phyloP scores from a whole-genome alignment of 30 jellyfish, hydroid and myxozoan genomes.

The Pseudorhiza aurosa region DNA sequence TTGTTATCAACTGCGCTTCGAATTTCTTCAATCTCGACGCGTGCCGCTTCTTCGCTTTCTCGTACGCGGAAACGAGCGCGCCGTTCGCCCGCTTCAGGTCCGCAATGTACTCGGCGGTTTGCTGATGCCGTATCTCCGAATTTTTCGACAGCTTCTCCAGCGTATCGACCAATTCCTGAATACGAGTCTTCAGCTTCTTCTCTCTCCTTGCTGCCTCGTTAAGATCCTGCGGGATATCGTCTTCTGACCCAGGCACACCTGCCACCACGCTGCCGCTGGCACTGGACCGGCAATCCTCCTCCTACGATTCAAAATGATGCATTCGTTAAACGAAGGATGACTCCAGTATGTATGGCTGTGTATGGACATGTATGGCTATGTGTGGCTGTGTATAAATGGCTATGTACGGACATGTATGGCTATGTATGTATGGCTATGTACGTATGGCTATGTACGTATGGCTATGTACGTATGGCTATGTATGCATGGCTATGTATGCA shows the following conservation, averaged over 20 bases:
- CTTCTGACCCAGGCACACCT: slow-evolving; percentile 58
- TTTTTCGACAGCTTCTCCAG: slow-evolving; percentile 88
- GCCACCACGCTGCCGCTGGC: slow-evolving; percentile 84
- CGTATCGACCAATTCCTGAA: slow-evolving; percentile 89
- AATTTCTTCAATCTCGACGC: slow-evolving; percentile 96
- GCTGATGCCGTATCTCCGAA: slow-evolving; percentile 94
- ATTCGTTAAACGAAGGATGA: too few species aligned
- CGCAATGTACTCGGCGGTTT: slow-evolving; percentile 92
- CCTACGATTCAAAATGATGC: too few species aligned
- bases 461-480: too few species aligned
- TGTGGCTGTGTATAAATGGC: too few species aligned
- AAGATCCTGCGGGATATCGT: slow-evolving; percentile 74
- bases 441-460: too few species aligned
- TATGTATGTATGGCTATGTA: too few species aligned
- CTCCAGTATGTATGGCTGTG: too few species aligned
- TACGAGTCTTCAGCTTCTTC: slow-evolving; percentile 72
- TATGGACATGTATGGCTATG: too few species aligned
- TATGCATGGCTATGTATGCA: too few species aligned
- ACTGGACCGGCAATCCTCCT: slow-evolving; percentile 84
- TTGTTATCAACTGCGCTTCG: slow-evolving; percentile 91
- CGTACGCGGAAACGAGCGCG: slow-evolving; percentile 98
- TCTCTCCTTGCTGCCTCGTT: slow-evolving; percentile 92
- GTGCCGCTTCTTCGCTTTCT: slow-evolving; percentile 97
- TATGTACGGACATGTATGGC: too few species aligned
- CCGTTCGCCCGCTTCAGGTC: slow-evolving; percentile 99